Percentiles rank a stretch among this genome's conserved stretches.
These are phyloP conservation scores for Salvator merianae DNA, from an alignment of 2,113 vertebrate species.

Conservation along the genomic window DNA sequence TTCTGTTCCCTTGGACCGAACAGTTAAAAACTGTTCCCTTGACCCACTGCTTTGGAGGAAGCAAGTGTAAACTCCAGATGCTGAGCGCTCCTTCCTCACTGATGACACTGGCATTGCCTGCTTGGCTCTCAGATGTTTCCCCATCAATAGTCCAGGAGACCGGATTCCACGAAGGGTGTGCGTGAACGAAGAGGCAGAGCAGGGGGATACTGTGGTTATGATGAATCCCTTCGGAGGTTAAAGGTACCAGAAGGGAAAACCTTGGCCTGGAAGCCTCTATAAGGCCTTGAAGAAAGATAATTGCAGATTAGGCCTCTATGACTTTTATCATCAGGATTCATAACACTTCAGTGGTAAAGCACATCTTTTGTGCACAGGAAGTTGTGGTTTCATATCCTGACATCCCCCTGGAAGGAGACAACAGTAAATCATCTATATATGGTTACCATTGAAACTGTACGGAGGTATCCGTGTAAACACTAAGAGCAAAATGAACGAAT, in stretches of 20 bases:
- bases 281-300: neutral
- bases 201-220: neutral
- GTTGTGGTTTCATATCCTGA: no score
- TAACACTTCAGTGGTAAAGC: no score
- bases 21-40: conserved; percentile 1
- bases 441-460: no score
- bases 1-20: neutral
- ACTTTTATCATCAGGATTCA: neutral
- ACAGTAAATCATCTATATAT: no score
- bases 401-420: no score
- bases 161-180: neutral
- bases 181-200: neutral
- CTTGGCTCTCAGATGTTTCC: neutral
- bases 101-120: no score
- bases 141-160: neutral
- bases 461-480: no score
- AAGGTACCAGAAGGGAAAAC: neutral
- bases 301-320: neutral
- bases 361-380: no score
- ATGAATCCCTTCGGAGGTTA: no score
- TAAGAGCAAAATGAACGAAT: no score
- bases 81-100: neutral
- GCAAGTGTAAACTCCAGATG: neutral
- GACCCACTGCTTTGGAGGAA: neutral
- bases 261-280: neutral